Base-by-base conservation (phyloP, 2,113 vertebrate species). In the Arothron firmamentum region DNA sequence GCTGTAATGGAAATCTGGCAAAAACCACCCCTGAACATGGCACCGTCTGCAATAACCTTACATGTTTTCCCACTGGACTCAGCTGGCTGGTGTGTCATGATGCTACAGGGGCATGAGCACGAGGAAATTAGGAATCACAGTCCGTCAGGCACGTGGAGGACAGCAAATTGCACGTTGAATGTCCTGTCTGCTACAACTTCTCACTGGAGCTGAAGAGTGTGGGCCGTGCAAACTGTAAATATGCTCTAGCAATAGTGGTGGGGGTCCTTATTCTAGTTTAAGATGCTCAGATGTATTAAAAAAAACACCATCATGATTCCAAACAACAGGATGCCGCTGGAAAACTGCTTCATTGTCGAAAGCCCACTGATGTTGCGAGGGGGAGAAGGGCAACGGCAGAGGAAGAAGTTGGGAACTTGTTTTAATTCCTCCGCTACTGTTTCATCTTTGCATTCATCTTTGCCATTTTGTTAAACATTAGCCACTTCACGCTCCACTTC, bases 91-190 rank as follows among this genome's bases (percentile, higher is more conserved):
- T 14, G 28, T 54, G 38, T 50, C 55, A 46, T 50, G 59, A 21
- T 34, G 56, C 65, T 56, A 16, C 47, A 57, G 42, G 51, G 57
- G 52, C 28, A 52, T 3, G 34, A 72, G 72, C 53, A 55, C 65
- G 53, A 3, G 6, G 41, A 54, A 60, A 21, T 63, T 70, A 63
- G 62, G 47, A 69, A 53, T 54, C 67, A 54, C 52, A 77, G 47
- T 41, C 51, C 56, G 46, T 61, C 52, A 58, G 48, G 65, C 65
- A 77, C 59, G 65, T 80, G 52, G 74, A 78, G 80, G 72, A 79
- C 68, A 71, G 47, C 62, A 65, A 64, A 55, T 74, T 75, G 77
- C 62, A 70, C 78, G 80, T 85, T 67, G 42, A 84, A 82, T 82
- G 68, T 67, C 63, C 75, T 72, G 81, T 75, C 68, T 64, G 53